These are phyloP conservation scores for Melangyna quadrimaculata DNA, from an alignment of 2,888 invertebrate genomes.

Conservation along the genomic window DNA sequence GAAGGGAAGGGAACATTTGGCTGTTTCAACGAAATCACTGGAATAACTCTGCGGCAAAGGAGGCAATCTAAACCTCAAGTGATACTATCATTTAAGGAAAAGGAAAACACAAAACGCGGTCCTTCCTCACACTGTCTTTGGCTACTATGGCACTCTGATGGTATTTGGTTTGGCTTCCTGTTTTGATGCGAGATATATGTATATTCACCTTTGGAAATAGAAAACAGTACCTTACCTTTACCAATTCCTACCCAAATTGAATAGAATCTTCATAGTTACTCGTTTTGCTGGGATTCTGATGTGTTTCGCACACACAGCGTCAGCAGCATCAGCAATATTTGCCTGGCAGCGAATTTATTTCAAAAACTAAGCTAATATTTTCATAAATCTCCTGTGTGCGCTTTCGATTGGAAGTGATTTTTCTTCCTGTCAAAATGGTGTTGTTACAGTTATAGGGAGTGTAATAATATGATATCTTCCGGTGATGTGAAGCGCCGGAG, in stretches of 20 bases:
- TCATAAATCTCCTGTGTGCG: slow-evolving; percentile 63
- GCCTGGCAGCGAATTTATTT: slow-evolving; percentile 64
- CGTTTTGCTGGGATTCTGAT: slow-evolving; percentile 2
- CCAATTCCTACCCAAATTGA: neutral
- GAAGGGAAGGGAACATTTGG: neutral
- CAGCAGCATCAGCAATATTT: slow-evolving; percentile 35
- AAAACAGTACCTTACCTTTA: neutral
- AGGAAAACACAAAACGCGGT: slow-evolving; percentile 59
- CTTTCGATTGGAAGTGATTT: slow-evolving; percentile 65
- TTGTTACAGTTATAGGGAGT: slow-evolving; percentile 16
- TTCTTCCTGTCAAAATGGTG: slow-evolving; percentile 63
- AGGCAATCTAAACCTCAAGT: slow-evolving; percentile 48
- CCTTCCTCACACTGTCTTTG: slow-evolving; percentile 6
- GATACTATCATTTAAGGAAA: slow-evolving; percentile 51
- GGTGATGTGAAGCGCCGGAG: neutral
- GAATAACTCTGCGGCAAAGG: slow-evolving; percentile 21
- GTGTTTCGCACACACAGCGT: neutral
- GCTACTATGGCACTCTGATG: neutral
- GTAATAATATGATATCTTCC: slow-evolving; percentile 19
- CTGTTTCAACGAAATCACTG: neutral
- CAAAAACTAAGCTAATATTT: slow-evolving; percentile 67
- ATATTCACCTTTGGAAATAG: slow-evolving; percentile 8
- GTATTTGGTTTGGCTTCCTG: slow-evolving; percentile 13
- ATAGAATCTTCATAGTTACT: neutral
- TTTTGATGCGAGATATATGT: neutral